phyloP scores from a whole-genome alignment of 2,797 vertebrate species.

The Orientallactaga sibirica region DNA sequence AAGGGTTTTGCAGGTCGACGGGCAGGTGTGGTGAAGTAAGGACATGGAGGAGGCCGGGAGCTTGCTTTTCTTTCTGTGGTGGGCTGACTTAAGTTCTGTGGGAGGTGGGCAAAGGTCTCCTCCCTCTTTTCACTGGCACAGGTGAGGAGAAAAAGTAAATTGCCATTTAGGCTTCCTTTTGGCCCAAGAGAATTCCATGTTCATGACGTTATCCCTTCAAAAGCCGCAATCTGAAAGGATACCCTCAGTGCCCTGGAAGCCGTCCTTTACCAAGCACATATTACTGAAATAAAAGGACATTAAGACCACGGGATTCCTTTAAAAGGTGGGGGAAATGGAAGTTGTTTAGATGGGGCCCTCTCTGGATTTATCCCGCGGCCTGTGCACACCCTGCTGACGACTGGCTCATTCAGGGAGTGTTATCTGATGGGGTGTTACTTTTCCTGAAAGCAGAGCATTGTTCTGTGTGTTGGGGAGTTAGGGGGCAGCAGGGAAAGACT shows the following conservation, averaged over 20 bases:
- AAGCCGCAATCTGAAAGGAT: background rate
- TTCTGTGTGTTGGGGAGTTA: slow-evolving; percentile 35
- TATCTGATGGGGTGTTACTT: slow-evolving; percentile 76
- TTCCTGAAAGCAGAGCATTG: slow-evolving; percentile 67
- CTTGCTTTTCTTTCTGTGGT: background rate
- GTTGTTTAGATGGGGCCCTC: slow-evolving; percentile 25
- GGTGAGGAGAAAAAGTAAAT: slow-evolving; percentile 35
- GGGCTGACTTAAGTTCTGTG: background rate
- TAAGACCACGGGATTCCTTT: slow-evolving; percentile 30
- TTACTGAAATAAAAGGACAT: slow-evolving; percentile 16
- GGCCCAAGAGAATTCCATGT: background rate
- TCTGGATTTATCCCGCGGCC: slow-evolving; percentile 48
- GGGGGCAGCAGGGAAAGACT: slow-evolving; percentile 24
- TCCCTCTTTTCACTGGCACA: background rate
- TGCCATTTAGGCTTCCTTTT: slow-evolving; percentile 41
- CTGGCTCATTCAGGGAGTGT: slow-evolving; percentile 29
- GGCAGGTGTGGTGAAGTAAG: too few relatives aligned
- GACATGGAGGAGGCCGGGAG: background rate
- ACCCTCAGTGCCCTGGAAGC: slow-evolving; percentile 4
- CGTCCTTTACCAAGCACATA: background rate
- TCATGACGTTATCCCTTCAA: slow-evolving; percentile 12
- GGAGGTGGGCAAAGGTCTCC: too few relatives aligned
- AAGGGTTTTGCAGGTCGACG: too few relatives aligned
- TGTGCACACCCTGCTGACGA: background rate
- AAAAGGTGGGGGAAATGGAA: slow-evolving; percentile 35